A percentile compares a stretch with the other conserved stretches of the same genome.
phyloP scores from a whole-genome alignment of 2,113 vertebrate species.

The Grantiella picta region DNA sequence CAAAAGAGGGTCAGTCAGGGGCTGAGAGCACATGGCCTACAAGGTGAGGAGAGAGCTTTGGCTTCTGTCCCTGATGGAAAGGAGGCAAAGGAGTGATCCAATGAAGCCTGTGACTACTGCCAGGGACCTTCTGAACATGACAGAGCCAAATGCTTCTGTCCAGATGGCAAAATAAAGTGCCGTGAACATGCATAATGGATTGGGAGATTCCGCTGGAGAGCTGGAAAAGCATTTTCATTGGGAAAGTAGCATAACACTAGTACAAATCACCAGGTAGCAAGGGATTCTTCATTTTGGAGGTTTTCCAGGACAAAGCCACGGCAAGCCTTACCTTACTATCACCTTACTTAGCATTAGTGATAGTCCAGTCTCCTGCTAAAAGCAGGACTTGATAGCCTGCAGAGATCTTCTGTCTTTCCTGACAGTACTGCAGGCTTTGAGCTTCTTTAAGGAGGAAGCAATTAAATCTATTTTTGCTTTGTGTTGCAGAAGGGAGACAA shows the following conservation, averaged over 20 bases:
- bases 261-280: background rate
- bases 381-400: background rate
- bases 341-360: background rate
- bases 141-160: background rate
- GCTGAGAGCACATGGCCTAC: background rate
- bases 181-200: background rate
- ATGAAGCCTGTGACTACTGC: background rate
- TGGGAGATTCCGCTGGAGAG: background rate
- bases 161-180: background rate
- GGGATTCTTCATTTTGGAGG: background rate
- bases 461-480: background rate
- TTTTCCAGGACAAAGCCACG: background rate
- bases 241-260: background rate
- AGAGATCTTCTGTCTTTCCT: background rate
- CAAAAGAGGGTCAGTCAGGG: background rate
- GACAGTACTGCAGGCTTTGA: background rate
- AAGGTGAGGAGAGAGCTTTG: background rate
- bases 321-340: background rate
- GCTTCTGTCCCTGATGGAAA: background rate
- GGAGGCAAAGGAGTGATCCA: background rate
- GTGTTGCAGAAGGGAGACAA: background rate
- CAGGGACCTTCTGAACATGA: background rate
- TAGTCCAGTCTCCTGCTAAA: background rate
- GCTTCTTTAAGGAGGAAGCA: background rate
- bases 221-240: background rate